Evolutionary conservation across 2,888 invertebrate species (phyloP).

Genomic region (Archips crataeganus): DNA sequence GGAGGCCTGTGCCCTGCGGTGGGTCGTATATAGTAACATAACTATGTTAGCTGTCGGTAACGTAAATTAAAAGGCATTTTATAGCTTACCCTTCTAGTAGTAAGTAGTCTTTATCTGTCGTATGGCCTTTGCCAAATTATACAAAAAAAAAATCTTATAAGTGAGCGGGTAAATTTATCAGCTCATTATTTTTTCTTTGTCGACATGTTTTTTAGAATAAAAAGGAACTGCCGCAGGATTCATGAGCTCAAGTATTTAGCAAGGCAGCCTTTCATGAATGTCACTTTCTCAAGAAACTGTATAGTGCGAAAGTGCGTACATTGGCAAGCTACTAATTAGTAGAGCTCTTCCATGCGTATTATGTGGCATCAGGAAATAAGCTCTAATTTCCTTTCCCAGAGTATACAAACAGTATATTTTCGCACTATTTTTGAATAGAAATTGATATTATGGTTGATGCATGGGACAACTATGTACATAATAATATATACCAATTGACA

Average conservation of each 20-base stretch:
- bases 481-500: too few species aligned
- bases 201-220: background rate
- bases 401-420: background rate
- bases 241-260: slow-evolving; percentile 19
- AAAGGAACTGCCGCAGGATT: background rate
- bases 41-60: too few species aligned
- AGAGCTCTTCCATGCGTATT: slow-evolving; percentile 8
- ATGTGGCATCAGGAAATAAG: background rate
- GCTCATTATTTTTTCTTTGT: background rate
- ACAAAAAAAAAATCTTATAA: too few species aligned
- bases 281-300: slow-evolving; percentile 21
- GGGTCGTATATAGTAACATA: too few species aligned
- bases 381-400: background rate
- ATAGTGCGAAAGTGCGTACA: slow-evolving; percentile 6
- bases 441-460: too few species aligned
- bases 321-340: slow-evolving; percentile 31
- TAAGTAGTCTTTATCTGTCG: too few species aligned
- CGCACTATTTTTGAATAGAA: too few species aligned
- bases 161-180: background rate
- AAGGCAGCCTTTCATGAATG: background rate
- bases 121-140: too few species aligned
- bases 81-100: too few species aligned
- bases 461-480: too few species aligned
- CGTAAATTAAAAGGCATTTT: too few species aligned
- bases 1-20: too few species aligned